A percentile compares a stretch with the other conserved stretches of the same genome.
Conservation (phyloP, 1,140 invertebrate species). For the Heliconius himera region DNA sequence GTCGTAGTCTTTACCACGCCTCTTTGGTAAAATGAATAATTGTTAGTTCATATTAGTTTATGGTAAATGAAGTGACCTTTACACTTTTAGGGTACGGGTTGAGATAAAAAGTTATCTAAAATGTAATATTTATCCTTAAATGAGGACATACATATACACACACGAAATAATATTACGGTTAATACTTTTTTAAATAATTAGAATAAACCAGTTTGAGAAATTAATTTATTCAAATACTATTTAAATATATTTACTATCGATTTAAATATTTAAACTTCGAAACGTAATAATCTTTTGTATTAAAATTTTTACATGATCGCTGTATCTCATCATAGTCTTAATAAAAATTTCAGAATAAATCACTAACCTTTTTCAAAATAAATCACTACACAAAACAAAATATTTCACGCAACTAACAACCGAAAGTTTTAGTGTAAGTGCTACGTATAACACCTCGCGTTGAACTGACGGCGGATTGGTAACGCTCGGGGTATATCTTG, state of each 20-base stretch:
- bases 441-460: constrained; percentile 29
- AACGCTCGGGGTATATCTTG: constrained; percentile 45
- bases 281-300: too few species aligned
- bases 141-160: too few species aligned
- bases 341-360: not conserved
- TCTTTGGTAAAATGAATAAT: too few species aligned
- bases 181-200: not conserved
- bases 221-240: not conserved
- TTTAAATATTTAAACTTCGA: too few species aligned
- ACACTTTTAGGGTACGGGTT: too few species aligned
- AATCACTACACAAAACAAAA: constrained; percentile 20
- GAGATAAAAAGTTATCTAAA: too few species aligned
- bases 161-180: too few species aligned
- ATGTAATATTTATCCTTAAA: not conserved
- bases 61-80: too few species aligned
- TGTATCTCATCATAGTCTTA: not conserved
- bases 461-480: constrained; percentile 37
- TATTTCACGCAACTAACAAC: not conserved
- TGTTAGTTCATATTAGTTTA: too few species aligned
- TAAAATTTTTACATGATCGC: too few species aligned
- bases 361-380: constrained; percentile 21
- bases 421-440: constrained; percentile 20
- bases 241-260: too few species aligned
- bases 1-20: too few species aligned
- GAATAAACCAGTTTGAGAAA: not conserved